A percentile compares a stretch with the other conserved stretches of the same genome.
phyloP scores from a whole-genome alignment of 2,888 invertebrate species.

The Ophion ellenae region DNA sequence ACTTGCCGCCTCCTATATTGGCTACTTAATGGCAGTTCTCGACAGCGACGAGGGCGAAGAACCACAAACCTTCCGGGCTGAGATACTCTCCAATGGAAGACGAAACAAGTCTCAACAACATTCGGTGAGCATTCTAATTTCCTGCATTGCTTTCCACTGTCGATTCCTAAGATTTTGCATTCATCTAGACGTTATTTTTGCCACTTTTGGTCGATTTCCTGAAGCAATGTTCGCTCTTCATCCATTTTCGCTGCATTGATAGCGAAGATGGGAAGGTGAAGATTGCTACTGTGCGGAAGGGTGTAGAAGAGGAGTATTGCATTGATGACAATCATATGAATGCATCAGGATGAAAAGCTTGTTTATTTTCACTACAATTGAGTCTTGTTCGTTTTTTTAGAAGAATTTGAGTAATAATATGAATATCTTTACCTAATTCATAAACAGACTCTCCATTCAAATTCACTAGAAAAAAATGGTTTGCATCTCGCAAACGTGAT shows the following conservation, averaged over 20 bases:
- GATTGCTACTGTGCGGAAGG: too few relatives aligned
- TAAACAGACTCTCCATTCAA: not conserved
- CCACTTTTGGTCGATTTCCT: not conserved
- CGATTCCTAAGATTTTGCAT: not conserved
- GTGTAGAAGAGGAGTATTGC: too few relatives aligned
- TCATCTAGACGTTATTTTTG: not conserved
- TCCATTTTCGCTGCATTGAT: too few relatives aligned
- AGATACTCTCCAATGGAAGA: constrained; percentile 85
- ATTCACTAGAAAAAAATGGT: not conserved
- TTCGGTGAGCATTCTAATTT: constrained; percentile 71
- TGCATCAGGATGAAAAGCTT: too few relatives aligned
- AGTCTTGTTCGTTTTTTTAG: too few relatives aligned
- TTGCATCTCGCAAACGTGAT: not conserved
- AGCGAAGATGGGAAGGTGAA: too few relatives aligned
- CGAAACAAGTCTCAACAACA: constrained; percentile 78
- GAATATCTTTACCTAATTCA: too few relatives aligned
- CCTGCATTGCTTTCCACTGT: constrained; percentile 24
- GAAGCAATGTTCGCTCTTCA: not conserved
- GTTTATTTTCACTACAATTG: too few relatives aligned
- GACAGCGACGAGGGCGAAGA: constrained; percentile 93
- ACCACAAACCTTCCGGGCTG: constrained; percentile 94
- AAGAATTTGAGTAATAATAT: too few relatives aligned
- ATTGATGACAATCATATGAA: too few relatives aligned
- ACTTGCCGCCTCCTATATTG: constrained; percentile 96
- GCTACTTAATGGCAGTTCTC: constrained; percentile 95